Conservation (phyloP, 1,140 invertebrate species). For the Lanistes nyassanus region DNA sequence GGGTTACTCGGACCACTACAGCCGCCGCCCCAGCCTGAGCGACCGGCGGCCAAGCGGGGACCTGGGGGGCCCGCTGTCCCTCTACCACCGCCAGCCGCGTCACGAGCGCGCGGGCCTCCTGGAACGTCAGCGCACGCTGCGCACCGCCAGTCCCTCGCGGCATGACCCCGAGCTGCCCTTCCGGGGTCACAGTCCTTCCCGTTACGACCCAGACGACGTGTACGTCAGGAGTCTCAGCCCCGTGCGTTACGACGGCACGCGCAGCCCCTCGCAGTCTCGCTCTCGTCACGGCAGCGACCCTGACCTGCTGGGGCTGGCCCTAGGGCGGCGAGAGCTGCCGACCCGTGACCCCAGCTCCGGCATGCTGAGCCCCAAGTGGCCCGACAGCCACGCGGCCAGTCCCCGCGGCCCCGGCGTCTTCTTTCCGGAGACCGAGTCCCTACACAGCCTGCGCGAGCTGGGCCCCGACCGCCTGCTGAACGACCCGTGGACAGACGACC, state of each 20-base stretch:
- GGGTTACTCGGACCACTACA: slow-evolving; percentile 20
- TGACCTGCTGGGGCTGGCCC: slow-evolving; percentile 52
- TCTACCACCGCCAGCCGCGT: slow-evolving; percentile 31
- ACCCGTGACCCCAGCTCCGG: slow-evolving; percentile 36
- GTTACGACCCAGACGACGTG: slow-evolving; percentile 47
- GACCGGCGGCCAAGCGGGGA: slow-evolving; percentile 21
- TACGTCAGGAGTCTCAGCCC: slow-evolving; percentile 42
- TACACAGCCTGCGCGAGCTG: slow-evolving; percentile 35
- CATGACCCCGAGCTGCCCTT: slow-evolving; percentile 34
- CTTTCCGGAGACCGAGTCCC: slow-evolving; percentile 55
- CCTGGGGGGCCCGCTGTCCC: slow-evolving; percentile 11
- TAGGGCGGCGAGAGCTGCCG: slow-evolving; percentile 46
- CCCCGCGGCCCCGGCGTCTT: slow-evolving; percentile 51
- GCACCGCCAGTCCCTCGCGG: slow-evolving; percentile 49
- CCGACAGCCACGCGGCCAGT: slow-evolving; percentile 52
- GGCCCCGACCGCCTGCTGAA: slow-evolving; percentile 28
- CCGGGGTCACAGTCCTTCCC: slow-evolving; percentile 45
- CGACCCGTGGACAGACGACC: slow-evolving; percentile 29
- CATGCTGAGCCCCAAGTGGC: slow-evolving; percentile 55
- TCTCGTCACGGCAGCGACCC: slow-evolving; percentile 56
- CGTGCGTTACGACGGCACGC: slow-evolving; percentile 45
- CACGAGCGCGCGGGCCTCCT: slow-evolving; percentile 3
- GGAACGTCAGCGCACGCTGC: slow-evolving; percentile 34
- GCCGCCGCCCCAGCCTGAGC: slow-evolving; percentile 27
- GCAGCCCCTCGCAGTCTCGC: slow-evolving; percentile 47